Conservation (phyloP, 2,113 vertebrate species). For the Mobula hypostoma region DNA sequence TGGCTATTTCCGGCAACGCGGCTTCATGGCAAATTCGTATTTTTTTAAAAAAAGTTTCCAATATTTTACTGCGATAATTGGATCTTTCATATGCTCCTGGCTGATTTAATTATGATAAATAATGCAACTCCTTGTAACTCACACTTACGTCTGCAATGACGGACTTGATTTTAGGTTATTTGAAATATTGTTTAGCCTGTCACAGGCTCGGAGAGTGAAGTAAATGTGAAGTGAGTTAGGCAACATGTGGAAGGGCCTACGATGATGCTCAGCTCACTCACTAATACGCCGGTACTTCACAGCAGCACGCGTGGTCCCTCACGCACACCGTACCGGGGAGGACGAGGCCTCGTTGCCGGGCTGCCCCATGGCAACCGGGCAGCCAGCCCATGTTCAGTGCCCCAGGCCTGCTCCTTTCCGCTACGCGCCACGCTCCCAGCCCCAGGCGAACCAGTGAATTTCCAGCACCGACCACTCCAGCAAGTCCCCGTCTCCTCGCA, state of each 20-base stretch:
- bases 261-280: neutral
- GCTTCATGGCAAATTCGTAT: neutral
- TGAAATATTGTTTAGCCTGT: neutral
- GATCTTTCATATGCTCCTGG: neutral
- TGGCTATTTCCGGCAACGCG: neutral
- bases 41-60: neutral
- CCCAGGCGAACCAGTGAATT: neutral
- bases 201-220: neutral
- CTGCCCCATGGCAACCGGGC: slow-evolving; percentile 26
- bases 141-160: neutral
- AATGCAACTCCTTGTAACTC: neutral
- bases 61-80: no score
- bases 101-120: neutral
- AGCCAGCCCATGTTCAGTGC: no score
- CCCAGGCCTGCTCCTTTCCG: neutral
- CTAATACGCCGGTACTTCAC: neutral
- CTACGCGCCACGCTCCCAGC: neutral
- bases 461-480: neutral
- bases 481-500: no score
- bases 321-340: neutral
- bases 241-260: neutral
- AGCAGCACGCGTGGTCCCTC: neutral
- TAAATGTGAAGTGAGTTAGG: neutral
- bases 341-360: slow-evolving; percentile 2
- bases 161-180: neutral